These are phyloP conservation scores for Esperia sulphurella DNA, from an alignment of 2,888 invertebrate genomes.

Conservation along the genomic window DNA sequence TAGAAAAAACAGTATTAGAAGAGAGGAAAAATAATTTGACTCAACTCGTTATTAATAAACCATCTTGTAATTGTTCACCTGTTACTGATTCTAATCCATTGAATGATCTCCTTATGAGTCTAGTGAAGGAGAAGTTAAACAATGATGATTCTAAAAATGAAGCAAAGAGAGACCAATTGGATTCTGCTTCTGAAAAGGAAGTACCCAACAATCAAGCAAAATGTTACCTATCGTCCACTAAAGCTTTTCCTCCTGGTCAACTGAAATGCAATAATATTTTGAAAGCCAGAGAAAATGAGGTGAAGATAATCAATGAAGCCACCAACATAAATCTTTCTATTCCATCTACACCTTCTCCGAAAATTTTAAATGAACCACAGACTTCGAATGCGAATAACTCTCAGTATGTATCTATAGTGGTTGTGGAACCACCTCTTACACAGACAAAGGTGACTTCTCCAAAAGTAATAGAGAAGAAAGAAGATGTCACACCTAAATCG, in stretches of 20 bases:
- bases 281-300: constrained; percentile 84
- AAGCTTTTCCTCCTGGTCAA: constrained; percentile 92
- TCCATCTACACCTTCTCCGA: constrained; percentile 70
- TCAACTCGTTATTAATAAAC: constrained; percentile 63
- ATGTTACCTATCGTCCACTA: constrained; percentile 81
- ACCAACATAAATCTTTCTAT: constrained; percentile 64
- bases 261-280: constrained; percentile 95
- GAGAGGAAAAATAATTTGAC: constrained; percentile 67
- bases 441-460: constrained; percentile 56
- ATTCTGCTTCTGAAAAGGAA: constrained; percentile 71
- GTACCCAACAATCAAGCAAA: constrained; percentile 85
- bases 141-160: constrained; percentile 83
- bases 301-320: constrained; percentile 68
- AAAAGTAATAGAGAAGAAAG: constrained; percentile 73
- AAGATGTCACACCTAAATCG: constrained; percentile 73
- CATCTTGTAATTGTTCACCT: constrained; percentile 69
- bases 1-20: constrained; percentile 53
- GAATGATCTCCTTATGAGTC: constrained; percentile 72
- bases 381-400: constrained; percentile 60
- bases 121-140: constrained; percentile 75
- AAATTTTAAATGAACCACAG: constrained; percentile 76
- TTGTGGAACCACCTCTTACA: constrained; percentile 64
- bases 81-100: constrained; percentile 67
- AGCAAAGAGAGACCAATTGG: constrained; percentile 75
- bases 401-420: constrained; percentile 73